A percentile compares a stretch with the other conserved stretches of the same genome.
These are phyloP conservation scores for Alcedo quadribrachys DNA, from an alignment of 2,797 vertebrate genomes.

Conservation along the genomic window DNA sequence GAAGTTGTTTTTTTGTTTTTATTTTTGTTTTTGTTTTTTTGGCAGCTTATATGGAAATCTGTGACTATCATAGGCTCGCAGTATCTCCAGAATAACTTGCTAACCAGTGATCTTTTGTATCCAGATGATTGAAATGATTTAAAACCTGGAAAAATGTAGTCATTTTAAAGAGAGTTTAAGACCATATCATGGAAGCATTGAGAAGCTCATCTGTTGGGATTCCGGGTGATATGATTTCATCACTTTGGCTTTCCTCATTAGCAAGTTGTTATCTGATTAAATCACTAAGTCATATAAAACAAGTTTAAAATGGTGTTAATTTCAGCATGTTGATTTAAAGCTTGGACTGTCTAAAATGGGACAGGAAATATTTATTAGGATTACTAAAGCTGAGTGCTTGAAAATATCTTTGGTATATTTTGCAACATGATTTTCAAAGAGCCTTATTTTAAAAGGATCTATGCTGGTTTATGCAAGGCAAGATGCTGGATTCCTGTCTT, in stretches of 20 bases:
- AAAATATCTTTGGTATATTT: not conserved
- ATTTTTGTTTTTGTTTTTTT: not conserved
- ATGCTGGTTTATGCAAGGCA: not conserved
- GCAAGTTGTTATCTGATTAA: not conserved
- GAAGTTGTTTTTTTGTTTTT: too few relatives aligned
- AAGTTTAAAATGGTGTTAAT: not conserved
- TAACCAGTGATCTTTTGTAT: not conserved
- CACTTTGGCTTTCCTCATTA: not conserved
- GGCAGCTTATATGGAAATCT: not conserved
- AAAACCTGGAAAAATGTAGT: not conserved
- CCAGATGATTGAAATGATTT: not conserved
- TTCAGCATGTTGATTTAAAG: not conserved
- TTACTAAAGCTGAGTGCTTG: not conserved
- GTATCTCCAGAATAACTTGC: not conserved
- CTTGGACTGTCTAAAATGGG: not conserved
- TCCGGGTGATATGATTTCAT: not conserved
- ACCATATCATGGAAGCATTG: not conserved
- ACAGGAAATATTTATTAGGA: not conserved
- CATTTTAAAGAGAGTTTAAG: not conserved
- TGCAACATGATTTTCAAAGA: not conserved
- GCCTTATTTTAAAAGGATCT: not conserved
- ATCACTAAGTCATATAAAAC: not conserved
- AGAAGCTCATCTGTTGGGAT: not conserved
- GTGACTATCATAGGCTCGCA: not conserved
- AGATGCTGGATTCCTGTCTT: not conserved